These are phyloP conservation scores for Alethe castanea DNA, from an alignment of 2,113 vertebrate species.

Conservation along the genomic window DNA sequence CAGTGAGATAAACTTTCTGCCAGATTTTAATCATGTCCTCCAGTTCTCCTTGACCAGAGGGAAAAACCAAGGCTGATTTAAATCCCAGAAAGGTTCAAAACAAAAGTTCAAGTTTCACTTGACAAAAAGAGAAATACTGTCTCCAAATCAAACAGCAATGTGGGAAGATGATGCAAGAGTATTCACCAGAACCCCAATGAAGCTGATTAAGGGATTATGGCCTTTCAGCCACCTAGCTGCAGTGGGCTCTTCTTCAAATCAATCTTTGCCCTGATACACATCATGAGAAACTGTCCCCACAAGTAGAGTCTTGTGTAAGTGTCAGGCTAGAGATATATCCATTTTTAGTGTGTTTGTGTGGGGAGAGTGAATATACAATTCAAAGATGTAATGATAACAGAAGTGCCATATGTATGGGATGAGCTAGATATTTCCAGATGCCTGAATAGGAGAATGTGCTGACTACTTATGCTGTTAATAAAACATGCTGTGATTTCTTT, in stretches of 20 bases:
- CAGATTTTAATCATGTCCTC: background rate
- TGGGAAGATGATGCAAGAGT: background rate
- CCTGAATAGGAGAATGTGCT: constrained; percentile 25
- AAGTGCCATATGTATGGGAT: constrained; percentile 48
- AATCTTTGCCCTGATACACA: background rate
- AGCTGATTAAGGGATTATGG: background rate
- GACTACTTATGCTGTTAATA: constrained; percentile 45
- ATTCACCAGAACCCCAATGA: background rate
- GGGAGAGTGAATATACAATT: constrained; percentile 43
- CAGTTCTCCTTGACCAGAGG: background rate
- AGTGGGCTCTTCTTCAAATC: background rate
- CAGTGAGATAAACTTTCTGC: background rate
- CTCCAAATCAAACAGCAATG: background rate
- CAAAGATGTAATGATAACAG: constrained; percentile 39
- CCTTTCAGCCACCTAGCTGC: background rate
- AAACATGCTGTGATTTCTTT: constrained; percentile 19
- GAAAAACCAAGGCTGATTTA: background rate
- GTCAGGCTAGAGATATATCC: constrained; percentile 13
- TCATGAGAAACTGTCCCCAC: background rate
- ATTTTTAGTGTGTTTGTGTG: constrained; percentile 57
- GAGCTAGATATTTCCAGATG: constrained; percentile 61
- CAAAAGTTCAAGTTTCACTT: background rate
- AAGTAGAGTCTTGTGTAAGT: background rate
- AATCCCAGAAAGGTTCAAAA: background rate
- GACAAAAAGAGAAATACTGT: background rate